phyloP scores from a whole-genome alignment of 2,888 invertebrate species.

The Ichneumoninae sp. region DNA sequence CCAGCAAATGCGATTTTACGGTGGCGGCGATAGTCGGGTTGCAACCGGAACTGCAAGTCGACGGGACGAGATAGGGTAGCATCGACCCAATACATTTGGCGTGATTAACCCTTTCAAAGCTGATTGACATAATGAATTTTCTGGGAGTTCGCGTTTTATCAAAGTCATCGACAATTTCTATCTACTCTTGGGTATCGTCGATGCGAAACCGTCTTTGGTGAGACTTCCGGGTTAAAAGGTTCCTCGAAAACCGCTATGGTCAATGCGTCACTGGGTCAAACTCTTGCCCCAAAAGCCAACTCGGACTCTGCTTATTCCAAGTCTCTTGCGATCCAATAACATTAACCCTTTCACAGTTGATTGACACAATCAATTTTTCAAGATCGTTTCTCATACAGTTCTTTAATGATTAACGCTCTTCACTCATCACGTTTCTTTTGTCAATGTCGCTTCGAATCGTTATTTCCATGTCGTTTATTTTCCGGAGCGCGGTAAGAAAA shows the following conservation, averaged over 20 bases:
- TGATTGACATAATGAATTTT: constrained; percentile 23
- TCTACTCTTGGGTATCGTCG: not conserved
- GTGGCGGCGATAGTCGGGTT: constrained; percentile 46
- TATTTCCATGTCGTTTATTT: not conserved
- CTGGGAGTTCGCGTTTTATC: not conserved
- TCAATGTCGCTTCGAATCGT: not conserved
- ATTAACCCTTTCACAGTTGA: no score
- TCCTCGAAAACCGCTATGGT: no score
- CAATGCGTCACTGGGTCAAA: no score
- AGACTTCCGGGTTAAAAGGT: not conserved
- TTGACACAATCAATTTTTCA: no score
- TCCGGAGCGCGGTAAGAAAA: not conserved
- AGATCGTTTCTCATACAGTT: not conserved
- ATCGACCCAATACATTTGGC: constrained; percentile 57
- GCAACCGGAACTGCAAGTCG: constrained; percentile 43
- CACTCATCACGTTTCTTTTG: no score
- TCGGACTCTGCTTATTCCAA: no score
- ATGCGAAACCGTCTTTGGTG: not conserved
- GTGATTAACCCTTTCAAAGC: constrained; percentile 45
- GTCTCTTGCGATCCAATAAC: no score
- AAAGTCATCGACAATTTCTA: not conserved
- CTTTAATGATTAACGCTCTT: not conserved
- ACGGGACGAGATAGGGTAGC: constrained; percentile 12
- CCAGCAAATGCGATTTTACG: constrained; percentile 64
- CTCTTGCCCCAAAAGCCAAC: no score